A percentile compares a stretch with the other conserved stretches of the same genome.
phyloP scores from a whole-genome alignment of 2,797 vertebrate species.

The Anomalospiza imberbis region DNA sequence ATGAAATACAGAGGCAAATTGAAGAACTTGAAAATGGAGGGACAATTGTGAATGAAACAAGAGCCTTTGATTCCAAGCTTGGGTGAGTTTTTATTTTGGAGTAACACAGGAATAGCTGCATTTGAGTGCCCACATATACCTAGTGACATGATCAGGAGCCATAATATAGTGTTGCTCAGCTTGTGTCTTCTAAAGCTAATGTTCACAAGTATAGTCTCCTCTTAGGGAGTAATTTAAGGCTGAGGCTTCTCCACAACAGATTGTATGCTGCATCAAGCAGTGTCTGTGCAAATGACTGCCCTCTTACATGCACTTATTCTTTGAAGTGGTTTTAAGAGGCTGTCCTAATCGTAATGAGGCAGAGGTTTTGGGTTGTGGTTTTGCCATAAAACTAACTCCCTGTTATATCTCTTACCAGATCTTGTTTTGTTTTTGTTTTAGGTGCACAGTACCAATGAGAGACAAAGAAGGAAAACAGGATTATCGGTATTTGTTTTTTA shows the following conservation, averaged over 20 bases:
- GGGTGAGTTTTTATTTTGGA: slow-evolving; percentile 81
- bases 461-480: slow-evolving; percentile 98
- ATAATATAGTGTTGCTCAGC: not conserved
- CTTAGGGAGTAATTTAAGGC: not conserved
- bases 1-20: slow-evolving; percentile 94
- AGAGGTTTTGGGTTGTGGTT: not conserved
- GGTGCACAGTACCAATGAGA: slow-evolving; percentile 89
- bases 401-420: not conserved
- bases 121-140: not conserved
- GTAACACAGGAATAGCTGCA: not conserved
- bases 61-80: slow-evolving; percentile 89
- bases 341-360: not conserved
- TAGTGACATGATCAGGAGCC: not conserved
- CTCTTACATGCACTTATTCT: not conserved
- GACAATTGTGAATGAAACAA: slow-evolving; percentile 90
- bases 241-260: not conserved
- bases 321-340: not conserved
- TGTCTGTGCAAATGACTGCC: not conserved
- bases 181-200: not conserved
- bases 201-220: not conserved
- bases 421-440: slow-evolving; percentile 55
- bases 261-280: not conserved
- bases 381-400: not conserved
- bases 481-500: slow-evolving; percentile 82
- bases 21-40: slow-evolving; percentile 84